Percentiles rank a stretch among this genome's conserved stretches.
Conservation (phyloP, 2,888 invertebrate species). For the Ophion ventricosus region DNA sequence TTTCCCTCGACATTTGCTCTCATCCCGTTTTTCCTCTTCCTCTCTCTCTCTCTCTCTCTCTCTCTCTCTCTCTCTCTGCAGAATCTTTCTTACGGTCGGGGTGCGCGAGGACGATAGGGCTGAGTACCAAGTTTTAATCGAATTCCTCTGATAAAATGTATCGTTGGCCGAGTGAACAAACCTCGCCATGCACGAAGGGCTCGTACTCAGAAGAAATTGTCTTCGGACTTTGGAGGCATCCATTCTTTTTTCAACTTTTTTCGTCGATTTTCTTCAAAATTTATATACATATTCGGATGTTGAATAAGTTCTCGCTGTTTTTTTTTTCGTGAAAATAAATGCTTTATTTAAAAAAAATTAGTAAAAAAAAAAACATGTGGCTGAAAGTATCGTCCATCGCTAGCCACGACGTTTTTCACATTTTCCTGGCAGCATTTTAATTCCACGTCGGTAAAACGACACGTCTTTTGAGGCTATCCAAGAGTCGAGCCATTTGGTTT, state of each 20-base stretch:
- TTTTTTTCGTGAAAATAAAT: too few relatives aligned
- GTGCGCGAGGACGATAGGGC: neutral
- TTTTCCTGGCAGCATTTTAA: too few relatives aligned
- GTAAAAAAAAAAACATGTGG: too few relatives aligned
- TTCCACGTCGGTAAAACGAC: too few relatives aligned
- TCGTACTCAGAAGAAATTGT: neutral
- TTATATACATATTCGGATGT: neutral
- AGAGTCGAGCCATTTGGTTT: too few relatives aligned
- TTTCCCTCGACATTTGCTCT: slow-evolving; percentile 4
- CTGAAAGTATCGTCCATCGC: too few relatives aligned
- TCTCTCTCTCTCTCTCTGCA: too few relatives aligned
- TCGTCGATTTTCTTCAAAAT: neutral
- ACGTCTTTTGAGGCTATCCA: too few relatives aligned
- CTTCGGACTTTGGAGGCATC: neutral
- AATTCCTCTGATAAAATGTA: slow-evolving; percentile 39
- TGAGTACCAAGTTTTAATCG: slow-evolving; percentile 47
- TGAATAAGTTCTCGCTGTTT: too few relatives aligned
- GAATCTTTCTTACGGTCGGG: neutral
- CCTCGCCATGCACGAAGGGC: neutral
- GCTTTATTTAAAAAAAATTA: too few relatives aligned
- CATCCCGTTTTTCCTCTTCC: neutral
- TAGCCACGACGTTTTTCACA: too few relatives aligned
- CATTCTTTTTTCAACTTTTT: slow-evolving; percentile 6
- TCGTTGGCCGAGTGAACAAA: neutral
- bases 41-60: too few relatives aligned